A percentile compares a stretch with the other conserved stretches of the same genome.
These are phyloP conservation scores for Scalopus aquaticus DNA, from an alignment of 2,113 vertebrate genomes.

Conservation along the genomic window DNA sequence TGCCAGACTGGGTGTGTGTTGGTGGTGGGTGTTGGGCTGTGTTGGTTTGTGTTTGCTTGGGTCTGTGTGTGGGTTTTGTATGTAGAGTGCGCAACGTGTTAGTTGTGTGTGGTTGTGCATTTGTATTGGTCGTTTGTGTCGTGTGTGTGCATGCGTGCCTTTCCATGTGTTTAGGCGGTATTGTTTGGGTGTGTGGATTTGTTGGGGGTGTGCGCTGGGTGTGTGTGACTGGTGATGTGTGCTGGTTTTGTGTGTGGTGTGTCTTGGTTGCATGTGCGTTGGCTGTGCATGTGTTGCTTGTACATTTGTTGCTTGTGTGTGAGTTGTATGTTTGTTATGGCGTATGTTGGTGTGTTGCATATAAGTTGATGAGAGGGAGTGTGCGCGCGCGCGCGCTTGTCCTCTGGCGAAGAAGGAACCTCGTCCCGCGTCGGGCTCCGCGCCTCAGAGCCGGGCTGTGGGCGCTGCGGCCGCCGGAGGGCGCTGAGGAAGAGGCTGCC, in stretches of 20 bases:
- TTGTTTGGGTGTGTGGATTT: too few species aligned
- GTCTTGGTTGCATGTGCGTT: not conserved
- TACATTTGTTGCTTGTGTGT: not conserved
- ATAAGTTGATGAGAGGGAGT: not conserved
- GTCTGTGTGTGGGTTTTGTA: not conserved
- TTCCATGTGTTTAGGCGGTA: not conserved
- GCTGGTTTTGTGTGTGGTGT: not conserved
- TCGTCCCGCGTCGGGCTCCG: not conserved
- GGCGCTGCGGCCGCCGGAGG: slow-evolving; percentile 54
- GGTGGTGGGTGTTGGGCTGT: not conserved
- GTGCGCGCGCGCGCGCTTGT: accelerated
- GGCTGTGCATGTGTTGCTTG: not conserved
- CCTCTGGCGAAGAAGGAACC: accelerated
- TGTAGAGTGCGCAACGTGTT: not conserved
- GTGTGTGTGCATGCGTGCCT: not conserved
- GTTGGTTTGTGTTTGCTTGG: not conserved
- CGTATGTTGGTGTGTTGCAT: not conserved
- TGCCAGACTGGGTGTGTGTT: not conserved
- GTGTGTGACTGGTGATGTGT: too few species aligned
- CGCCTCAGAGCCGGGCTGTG: not conserved
- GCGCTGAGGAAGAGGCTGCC: slow-evolving; percentile 50
- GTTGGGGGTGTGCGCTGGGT: too few species aligned
- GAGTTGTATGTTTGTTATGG: not conserved
- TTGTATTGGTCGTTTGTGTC: not conserved
- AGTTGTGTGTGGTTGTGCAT: not conserved